phyloP scores from a whole-genome alignment of 2,888 invertebrate species.

The Epirrhoe tristata region DNA sequence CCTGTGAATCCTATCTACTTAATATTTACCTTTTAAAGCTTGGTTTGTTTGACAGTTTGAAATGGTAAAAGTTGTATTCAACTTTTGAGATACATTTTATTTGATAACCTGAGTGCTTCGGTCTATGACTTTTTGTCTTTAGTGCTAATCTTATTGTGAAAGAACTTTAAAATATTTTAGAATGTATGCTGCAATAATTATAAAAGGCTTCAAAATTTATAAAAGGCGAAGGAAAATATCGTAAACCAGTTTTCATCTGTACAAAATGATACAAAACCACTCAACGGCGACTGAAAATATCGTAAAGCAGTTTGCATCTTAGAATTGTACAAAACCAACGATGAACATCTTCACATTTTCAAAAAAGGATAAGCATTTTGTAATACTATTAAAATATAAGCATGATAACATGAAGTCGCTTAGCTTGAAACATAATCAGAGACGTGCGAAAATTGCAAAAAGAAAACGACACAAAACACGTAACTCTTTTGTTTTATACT shows the following conservation, averaged over 20 bases:
- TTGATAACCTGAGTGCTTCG: background rate
- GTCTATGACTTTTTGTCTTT: background rate
- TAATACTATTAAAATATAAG: background rate
- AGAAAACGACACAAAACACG: background rate
- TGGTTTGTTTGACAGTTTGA: background rate
- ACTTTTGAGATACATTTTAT: conserved; percentile 9
- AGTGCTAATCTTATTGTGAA: too few species aligned
- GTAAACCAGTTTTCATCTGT: too few species aligned
- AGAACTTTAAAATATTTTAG: too few species aligned
- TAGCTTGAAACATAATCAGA: background rate
- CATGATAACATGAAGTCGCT: background rate
- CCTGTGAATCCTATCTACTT: too few species aligned
- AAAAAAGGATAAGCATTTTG: background rate
- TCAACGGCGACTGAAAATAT: too few species aligned
- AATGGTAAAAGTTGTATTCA: background rate
- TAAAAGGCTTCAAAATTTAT: too few species aligned
- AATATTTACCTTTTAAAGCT: background rate
- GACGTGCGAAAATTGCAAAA: background rate
- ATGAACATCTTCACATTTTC: background rate
- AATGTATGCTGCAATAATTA: too few species aligned
- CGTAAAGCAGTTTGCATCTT: too few species aligned
- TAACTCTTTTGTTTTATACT: too few species aligned
- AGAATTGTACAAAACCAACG: too few species aligned
- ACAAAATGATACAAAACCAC: too few species aligned
- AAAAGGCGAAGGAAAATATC: too few species aligned